phyloP scores from a whole-genome alignment of 2,797 vertebrate species.

The Enteromius trimaculatus region DNA sequence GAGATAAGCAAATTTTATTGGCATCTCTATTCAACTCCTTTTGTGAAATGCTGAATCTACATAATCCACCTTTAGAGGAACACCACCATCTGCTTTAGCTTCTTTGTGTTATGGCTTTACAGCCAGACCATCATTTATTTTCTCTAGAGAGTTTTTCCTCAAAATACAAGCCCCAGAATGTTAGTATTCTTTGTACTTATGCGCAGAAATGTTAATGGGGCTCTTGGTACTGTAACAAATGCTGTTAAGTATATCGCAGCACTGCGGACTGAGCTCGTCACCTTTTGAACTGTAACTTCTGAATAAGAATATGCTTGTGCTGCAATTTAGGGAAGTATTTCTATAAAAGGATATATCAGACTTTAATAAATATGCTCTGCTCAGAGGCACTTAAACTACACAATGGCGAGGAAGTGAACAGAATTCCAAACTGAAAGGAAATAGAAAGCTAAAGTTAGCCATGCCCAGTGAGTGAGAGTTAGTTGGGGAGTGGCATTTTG shows the following conservation, averaged over 20 bases:
- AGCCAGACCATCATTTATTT: constrained; percentile 12
- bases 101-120: background rate
- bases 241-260: background rate
- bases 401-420: background rate
- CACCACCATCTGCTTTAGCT: background rate
- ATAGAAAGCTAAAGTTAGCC: background rate
- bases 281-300: background rate
- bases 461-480: background rate
- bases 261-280: background rate
- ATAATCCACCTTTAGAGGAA: constrained; percentile 41
- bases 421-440: background rate
- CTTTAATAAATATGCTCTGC: background rate
- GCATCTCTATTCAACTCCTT: constrained; percentile 44
- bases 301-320: background rate
- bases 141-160: background rate
- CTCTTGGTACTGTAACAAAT: background rate
- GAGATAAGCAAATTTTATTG: constrained; percentile 41
- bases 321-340: background rate
- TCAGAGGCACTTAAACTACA: background rate
- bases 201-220: background rate
- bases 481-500: background rate
- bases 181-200: background rate
- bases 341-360: background rate
- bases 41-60: constrained; percentile 34
- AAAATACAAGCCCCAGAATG: background rate